Base-by-base conservation (phyloP, 2,113 vertebrate genomes). In the Rhinogobius similis region DNA sequence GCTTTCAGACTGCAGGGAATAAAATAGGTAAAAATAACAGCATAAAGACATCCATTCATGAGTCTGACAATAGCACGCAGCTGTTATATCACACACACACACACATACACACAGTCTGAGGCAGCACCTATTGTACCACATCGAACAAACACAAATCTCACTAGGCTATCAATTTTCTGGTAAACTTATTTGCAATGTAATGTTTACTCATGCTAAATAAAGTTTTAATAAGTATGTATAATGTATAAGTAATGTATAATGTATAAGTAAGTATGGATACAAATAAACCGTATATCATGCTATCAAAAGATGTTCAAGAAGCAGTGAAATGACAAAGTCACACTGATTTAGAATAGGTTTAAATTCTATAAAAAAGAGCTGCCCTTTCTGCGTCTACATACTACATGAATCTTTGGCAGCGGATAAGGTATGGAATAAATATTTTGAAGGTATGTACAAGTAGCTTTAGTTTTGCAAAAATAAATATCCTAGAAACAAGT, bases 1-100 rank as follows among this genome's bases (percentile, higher is more conserved):
- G 26, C 43, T 29, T 59, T 24, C 43, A 50, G n/a, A 50, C 43
- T 21, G 29, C 39, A 18, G 43, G 26, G 12, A 4, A 32, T 36
- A 38, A 36, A 32, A 36, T 3, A 61, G 58, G 29, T 14, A 36
- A 66, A 24, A 62, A 62, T 39, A 21, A 48, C 24, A 12, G 10
- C 10, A 68, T 64, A 39, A 67, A 63, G 21, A 11, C n/a, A 4
- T 68, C 58, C 29, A 69, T 72, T 75, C 41, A 70, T 27, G 38
- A 58, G 53, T 13, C 18, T 4, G 24, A 44, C 38, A 56, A 26
- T 48, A 38, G 48, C 58, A 41, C 10, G n/a, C 24, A 69, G 41
- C 67, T 27, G 50, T 0, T 14, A 32, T 64, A 23, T n/a, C 11
- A 68, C n/a, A 56, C 6, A 43, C n/a, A n/a, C n/a, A n/a, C 7